Evolutionary conservation across 2,797 vertebrate genomes (phyloP).

Genomic region (Parotocinclus haroldoi): DNA sequence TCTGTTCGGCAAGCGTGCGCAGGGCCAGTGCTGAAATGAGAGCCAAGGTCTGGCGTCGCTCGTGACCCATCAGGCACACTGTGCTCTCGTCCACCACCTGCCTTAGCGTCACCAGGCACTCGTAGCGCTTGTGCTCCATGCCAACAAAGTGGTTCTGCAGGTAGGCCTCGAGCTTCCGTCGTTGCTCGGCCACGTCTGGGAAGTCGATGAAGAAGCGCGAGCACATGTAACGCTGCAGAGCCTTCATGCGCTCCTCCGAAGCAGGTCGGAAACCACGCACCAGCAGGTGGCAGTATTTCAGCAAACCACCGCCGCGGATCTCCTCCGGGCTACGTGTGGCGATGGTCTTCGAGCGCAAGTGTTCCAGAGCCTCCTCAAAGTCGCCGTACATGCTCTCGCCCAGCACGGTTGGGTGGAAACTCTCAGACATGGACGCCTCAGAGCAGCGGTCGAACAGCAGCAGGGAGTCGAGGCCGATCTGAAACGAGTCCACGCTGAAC

Average conservation of each 20-base stretch:
- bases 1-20: conserved; percentile 87
- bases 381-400: conserved; percentile 94
- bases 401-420: conserved; percentile 88
- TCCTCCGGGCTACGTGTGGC: conserved; percentile 91
- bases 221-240: conserved; percentile 95
- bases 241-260: conserved; percentile 83
- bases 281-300: conserved; percentile 95
- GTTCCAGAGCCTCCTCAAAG: conserved; percentile 86
- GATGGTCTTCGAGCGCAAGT: conserved; percentile 83
- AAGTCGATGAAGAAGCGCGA: conserved; percentile 98
- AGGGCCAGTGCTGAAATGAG: conserved; percentile 90
- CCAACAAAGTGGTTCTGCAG: conserved; percentile 92
- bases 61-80: conserved; percentile 95
- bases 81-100: conserved; percentile 94
- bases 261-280: conserved; percentile 83
- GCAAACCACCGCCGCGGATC: conserved; percentile 89
- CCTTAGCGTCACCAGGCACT: conserved; percentile 89
- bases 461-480: conserved; percentile 91
- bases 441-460: conserved; percentile 90
- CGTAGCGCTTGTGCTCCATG: conserved; percentile 89
- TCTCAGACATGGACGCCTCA: conserved; percentile 86
- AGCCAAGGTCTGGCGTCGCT: conserved; percentile 90
- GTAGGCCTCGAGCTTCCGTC: conserved; percentile 88
- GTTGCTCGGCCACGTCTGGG: conserved; percentile 87
- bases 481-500: conserved; percentile 96